Conservation (phyloP, 2,113 vertebrate species). For the Pelobates fuscus region DNA sequence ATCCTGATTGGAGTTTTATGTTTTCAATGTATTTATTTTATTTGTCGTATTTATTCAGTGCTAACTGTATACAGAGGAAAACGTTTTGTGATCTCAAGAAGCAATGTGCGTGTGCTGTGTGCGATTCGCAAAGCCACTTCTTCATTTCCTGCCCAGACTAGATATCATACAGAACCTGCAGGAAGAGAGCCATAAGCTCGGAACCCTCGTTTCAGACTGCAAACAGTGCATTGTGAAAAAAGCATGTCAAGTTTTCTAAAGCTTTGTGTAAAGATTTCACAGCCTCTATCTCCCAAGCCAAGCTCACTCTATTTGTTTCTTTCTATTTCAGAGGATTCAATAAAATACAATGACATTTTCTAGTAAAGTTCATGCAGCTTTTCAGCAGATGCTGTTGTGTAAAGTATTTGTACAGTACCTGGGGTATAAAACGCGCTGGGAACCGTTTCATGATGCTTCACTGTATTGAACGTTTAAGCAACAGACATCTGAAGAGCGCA, state of each 20-base stretch:
- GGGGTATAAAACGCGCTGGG: constrained; percentile 55
- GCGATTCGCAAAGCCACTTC: too few relatives aligned
- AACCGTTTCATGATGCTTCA: constrained; percentile 60
- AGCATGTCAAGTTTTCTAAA: constrained; percentile 23
- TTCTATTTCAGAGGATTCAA: constrained; percentile 61
- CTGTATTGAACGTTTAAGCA: constrained; percentile 57
- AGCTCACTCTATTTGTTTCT: constrained; percentile 59
- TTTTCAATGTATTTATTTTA: too few relatives aligned
- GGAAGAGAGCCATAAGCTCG: constrained; percentile 28
- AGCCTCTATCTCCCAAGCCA: constrained; percentile 55
- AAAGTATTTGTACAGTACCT: constrained; percentile 54
- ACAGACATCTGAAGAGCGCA: constrained; percentile 13
- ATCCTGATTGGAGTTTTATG: too few relatives aligned
- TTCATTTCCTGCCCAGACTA: too few relatives aligned
- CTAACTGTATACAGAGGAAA: too few relatives aligned
- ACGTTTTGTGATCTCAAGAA: too few relatives aligned
- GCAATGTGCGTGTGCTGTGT: too few relatives aligned
- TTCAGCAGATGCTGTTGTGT: constrained; percentile 51
- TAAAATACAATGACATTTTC: constrained; percentile 61
- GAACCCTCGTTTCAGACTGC: constrained; percentile 34
- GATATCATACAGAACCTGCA: background rate
- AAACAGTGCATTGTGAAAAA: background rate
- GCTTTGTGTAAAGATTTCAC: constrained; percentile 57
- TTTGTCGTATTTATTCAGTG: too few relatives aligned
- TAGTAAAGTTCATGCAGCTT: constrained; percentile 61